Conservation (phyloP, 2,888 invertebrate genomes). For the Diachrysia chrysitis region DNA sequence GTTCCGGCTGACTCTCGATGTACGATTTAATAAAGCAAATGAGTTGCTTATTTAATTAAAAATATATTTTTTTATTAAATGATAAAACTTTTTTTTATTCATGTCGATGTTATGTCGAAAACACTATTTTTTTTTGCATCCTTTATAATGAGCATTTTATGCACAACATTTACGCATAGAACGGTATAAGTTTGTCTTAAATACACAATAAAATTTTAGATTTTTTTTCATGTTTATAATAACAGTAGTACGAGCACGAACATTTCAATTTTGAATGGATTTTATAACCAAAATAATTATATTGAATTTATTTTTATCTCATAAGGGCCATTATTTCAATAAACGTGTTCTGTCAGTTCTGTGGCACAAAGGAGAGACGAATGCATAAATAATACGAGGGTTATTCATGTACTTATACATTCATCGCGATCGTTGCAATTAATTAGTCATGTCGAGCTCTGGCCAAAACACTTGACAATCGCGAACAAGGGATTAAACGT, state of each 20-base stretch:
- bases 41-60: background rate
- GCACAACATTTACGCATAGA: no score
- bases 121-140: no score
- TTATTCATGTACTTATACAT: slow-evolving; percentile 9
- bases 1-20: background rate
- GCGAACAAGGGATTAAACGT: slow-evolving; percentile 2
- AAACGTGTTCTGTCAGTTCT: background rate
- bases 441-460: background rate
- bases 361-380: background rate
- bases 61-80: background rate
- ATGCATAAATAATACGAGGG: slow-evolving; percentile 11
- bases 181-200: no score
- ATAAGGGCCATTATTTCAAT: background rate
- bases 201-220: no score
- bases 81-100: no score
- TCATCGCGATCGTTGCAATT: slow-evolving; percentile 10
- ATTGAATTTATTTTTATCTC: background rate
- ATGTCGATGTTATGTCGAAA: background rate
- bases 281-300: no score
- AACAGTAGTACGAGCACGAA: no score
- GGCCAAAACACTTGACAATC: background rate
- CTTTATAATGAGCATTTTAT: no score
- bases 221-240: no score
- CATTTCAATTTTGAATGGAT: no score
- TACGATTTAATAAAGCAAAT: background rate